Evolutionary conservation across 2,797 vertebrate genomes (phyloP).

Genomic region (Adelosebastes latens): DNA sequence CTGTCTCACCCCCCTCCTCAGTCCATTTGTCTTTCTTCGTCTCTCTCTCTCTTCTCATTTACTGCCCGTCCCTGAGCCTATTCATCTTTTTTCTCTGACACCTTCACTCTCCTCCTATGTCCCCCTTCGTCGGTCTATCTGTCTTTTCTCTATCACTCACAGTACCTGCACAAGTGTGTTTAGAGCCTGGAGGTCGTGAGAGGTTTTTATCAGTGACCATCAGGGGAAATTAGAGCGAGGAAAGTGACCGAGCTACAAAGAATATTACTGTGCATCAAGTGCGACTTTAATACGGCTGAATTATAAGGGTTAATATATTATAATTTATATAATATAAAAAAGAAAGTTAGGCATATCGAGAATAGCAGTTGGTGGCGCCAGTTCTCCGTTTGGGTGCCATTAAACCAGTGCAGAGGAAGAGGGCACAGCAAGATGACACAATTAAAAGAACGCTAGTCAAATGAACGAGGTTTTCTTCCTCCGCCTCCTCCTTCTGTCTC

Average conservation of each 20-base stretch:
- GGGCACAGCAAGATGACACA: background rate
- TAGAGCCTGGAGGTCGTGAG: conserved; percentile 24
- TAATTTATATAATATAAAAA: no score
- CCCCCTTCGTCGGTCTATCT: background rate
- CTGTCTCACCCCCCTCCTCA: background rate
- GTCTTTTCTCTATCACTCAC: conserved; percentile 26
- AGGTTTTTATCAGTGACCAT: conserved; percentile 20
- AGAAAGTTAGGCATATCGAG: no score
- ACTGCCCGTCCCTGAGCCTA: conserved; percentile 24
- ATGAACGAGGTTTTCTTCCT: background rate
- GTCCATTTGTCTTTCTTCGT: conserved; percentile 14
- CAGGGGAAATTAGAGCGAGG: conserved; percentile 22
- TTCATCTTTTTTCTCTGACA: conserved; percentile 45
- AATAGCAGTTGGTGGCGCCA: no score
- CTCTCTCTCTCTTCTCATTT: conserved; percentile 23
- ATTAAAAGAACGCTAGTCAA: background rate
- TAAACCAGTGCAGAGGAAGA: background rate
- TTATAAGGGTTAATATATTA: background rate
- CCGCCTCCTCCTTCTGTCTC: background rate
- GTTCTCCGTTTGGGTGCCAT: background rate
- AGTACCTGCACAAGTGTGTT: conserved; percentile 37
- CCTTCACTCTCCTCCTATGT: conserved; percentile 18
- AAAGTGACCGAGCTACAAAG: background rate
- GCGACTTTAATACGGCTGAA: background rate
- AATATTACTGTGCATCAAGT: background rate